Evolutionary conservation across 2,113 vertebrate genomes (phyloP).

Genomic region (Helogale parvula): DNA sequence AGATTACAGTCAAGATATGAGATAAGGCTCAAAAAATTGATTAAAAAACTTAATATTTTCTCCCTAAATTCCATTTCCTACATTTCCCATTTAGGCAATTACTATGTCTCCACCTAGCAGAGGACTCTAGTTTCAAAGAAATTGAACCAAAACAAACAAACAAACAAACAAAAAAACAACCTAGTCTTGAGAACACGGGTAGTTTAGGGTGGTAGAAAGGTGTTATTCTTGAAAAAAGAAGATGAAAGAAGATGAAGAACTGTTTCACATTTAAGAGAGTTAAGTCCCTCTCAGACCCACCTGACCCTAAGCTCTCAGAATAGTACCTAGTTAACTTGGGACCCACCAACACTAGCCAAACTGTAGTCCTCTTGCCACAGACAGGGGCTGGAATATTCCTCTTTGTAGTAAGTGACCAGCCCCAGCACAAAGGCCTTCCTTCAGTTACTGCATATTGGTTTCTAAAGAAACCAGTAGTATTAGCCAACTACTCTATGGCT

Average conservation of each 20-base stretch:
- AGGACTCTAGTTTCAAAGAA: background rate
- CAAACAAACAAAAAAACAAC: too few species aligned
- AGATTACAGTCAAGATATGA: background rate
- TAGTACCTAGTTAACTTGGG: background rate
- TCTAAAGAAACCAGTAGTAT: background rate
- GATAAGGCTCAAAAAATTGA: background rate
- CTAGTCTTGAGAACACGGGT: background rate
- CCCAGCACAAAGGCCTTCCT: background rate
- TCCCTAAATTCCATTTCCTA: background rate
- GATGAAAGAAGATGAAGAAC: too few species aligned
- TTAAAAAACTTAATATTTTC: background rate
- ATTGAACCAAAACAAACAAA: background rate
- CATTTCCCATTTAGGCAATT: background rate
- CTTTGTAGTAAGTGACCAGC: background rate
- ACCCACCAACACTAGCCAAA: background rate
- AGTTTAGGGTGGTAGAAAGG: background rate
- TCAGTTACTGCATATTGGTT: too few species aligned
- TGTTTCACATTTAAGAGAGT: background rate
- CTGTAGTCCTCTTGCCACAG: accelerated
- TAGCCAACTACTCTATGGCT: background rate
- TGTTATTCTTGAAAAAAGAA: background rate
- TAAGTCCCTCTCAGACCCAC: background rate
- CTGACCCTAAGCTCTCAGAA: background rate
- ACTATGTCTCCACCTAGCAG: background rate
- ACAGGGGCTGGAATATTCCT: background rate